Percentiles rank a stretch among this genome's conserved stretches.
phyloP scores from a whole-genome alignment of 2,797 vertebrate genomes.

The Macropodus opercularis region DNA sequence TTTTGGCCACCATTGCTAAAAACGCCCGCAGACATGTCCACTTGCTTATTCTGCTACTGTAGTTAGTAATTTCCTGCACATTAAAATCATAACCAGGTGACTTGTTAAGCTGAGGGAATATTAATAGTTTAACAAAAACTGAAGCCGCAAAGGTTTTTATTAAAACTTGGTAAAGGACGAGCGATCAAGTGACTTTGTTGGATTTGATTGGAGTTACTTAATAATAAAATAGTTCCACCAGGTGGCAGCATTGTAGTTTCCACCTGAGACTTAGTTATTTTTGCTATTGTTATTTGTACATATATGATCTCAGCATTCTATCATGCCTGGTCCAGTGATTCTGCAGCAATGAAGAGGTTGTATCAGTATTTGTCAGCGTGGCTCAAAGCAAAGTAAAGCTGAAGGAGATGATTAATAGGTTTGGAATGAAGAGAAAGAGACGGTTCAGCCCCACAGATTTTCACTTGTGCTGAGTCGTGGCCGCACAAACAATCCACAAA shows the following conservation, averaged over 20 bases:
- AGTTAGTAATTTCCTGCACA: too few species aligned
- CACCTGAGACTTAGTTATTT: not conserved
- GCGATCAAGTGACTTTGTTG: too few species aligned
- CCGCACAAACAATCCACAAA: not conserved
- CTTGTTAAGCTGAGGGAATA: too few species aligned
- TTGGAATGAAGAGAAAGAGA: not conserved
- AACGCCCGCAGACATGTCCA: too few species aligned
- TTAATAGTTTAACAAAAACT: too few species aligned
- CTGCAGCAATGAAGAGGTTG: not conserved
- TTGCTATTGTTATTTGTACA: not conserved
- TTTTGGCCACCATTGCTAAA: too few species aligned
- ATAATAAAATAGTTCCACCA: constrained; percentile 6
- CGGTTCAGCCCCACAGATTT: not conserved
- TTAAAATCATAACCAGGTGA: too few species aligned
- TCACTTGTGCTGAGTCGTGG: not conserved
- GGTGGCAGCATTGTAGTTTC: constrained; percentile 39
- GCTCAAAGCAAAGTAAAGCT: not conserved
- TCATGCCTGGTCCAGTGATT: not conserved
- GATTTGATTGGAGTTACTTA: too few species aligned
- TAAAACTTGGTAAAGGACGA: too few species aligned
- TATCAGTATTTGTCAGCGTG: not conserved
- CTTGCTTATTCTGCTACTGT: too few species aligned
- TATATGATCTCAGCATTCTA: not conserved
- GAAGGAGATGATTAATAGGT: not conserved
- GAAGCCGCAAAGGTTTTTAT: too few species aligned